Percentiles rank a stretch among this genome's conserved stretches.
Conservation (phyloP, 2,888 invertebrate species). For the Microctonus hyperodae region DNA sequence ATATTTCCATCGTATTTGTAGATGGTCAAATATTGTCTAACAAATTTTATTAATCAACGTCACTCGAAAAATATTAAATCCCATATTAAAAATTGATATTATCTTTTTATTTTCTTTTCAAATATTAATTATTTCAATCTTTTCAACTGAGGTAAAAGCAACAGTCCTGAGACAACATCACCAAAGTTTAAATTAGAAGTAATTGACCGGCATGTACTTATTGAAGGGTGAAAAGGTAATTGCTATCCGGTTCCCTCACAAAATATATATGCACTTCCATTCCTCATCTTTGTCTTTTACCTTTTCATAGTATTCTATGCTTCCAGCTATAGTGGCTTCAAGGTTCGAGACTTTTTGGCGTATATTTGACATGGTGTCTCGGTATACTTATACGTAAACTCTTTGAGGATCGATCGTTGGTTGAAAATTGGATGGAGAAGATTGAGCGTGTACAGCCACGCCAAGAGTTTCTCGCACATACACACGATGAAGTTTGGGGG, state of each 20-base stretch:
- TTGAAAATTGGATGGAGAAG: constrained; percentile 29
- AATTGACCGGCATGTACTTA: constrained; percentile 24
- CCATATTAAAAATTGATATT: constrained; percentile 2
- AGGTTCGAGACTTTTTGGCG: background rate
- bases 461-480: constrained; percentile 19
- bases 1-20: no score
- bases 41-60: no score
- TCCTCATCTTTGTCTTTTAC: background rate
- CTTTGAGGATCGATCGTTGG: constrained; percentile 29
- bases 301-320: background rate
- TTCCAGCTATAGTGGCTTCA: background rate
- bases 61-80: background rate
- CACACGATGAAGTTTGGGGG: constrained; percentile 11
- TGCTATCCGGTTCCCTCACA: constrained; percentile 18
- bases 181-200: constrained; percentile 18
- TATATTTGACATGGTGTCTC: constrained; percentile 22
- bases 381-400: constrained; percentile 19
- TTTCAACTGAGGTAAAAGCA: background rate
- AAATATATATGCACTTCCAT: background rate
- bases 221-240: constrained; percentile 20
- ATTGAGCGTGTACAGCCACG: constrained; percentile 23
- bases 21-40: no score
- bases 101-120: background rate
- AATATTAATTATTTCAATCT: background rate
- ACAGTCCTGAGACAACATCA: background rate